Conservation (phyloP, 2,113 vertebrate genomes). For the Boleophthalmus pectinirostris region DNA sequence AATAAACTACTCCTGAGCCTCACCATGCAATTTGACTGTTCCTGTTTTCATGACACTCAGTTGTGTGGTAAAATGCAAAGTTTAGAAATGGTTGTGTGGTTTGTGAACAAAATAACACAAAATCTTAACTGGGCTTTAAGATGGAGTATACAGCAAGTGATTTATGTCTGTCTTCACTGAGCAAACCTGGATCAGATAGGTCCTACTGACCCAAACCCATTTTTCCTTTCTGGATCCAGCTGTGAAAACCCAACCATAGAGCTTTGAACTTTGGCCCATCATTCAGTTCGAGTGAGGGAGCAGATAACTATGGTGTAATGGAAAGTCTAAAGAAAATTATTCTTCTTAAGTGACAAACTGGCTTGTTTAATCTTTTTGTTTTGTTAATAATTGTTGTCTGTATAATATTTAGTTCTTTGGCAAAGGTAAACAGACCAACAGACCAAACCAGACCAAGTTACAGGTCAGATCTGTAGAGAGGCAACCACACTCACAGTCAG, state of each 20-base stretch:
- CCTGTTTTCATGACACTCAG: slow-evolving; percentile 14
- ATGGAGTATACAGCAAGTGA: neutral
- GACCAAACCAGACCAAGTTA: too few relatives aligned
- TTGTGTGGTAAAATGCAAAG: slow-evolving; percentile 10
- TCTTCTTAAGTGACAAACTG: neutral
- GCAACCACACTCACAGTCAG: too few relatives aligned
- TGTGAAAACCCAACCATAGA: slow-evolving; percentile 6
- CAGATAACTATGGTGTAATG: neutral
- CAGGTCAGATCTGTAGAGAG: too few relatives aligned
- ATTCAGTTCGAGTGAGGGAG: neutral
- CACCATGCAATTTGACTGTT: slow-evolving; percentile 1
- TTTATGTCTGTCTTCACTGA: neutral
- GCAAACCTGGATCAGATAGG: neutral
- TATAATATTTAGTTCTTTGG: neutral
- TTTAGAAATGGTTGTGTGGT: slow-evolving; percentile 11
- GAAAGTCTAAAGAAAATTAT: neutral
- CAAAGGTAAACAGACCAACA: neutral
- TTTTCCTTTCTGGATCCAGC: slow-evolving; percentile 13
- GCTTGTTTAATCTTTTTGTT: neutral
- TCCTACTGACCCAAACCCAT: neutral
- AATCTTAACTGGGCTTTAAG: neutral
- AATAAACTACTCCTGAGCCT: slow-evolving; percentile 16
- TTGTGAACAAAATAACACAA: neutral
- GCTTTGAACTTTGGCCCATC: neutral
- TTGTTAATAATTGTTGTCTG: neutral